Conservation (phyloP, 2,113 vertebrate genomes). For the Gymnocephalus cernua region DNA sequence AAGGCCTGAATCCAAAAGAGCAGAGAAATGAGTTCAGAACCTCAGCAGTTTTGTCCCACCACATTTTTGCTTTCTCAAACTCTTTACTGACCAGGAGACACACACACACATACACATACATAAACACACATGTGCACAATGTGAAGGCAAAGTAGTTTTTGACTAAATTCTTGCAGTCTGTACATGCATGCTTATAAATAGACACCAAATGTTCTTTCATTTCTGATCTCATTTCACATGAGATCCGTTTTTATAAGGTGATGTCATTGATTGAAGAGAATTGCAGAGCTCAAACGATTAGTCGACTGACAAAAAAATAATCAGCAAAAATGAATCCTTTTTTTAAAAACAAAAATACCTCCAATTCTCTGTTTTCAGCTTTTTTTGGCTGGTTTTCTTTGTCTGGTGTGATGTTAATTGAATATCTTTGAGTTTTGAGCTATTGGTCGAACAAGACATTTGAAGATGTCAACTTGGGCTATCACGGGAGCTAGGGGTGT, state of each 20-base stretch:
- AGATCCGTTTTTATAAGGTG: not conserved
- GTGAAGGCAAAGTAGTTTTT: not conserved
- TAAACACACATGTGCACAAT: not conserved
- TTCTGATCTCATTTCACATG: not conserved
- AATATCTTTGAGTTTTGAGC: not conserved
- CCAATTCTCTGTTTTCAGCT: not conserved
- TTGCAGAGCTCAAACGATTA: not conserved
- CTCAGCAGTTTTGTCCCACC: not conserved
- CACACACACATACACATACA: not conserved
- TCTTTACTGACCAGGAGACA: slow-evolving; percentile 7
- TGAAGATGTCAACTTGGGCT: not conserved
- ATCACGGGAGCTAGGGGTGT: no score
- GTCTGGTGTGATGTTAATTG: not conserved
- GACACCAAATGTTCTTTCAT: not conserved
- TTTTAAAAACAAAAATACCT: not conserved
- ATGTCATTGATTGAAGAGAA: not conserved
- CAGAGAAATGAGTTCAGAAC: slow-evolving; percentile 7
- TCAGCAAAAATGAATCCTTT: not conserved
- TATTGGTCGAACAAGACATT: not conserved
- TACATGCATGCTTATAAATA: not conserved
- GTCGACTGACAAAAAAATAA: not conserved
- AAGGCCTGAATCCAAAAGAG: slow-evolving; percentile 17
- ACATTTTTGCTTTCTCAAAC: not conserved
- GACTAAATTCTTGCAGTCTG: not conserved
- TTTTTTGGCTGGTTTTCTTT: not conserved